Percentiles rank a stretch among this genome's conserved stretches.
Evolutionary conservation across 2,797 vertebrate genomes (phyloP).

Genomic region (Brachyrhaphis roseni): DNA sequence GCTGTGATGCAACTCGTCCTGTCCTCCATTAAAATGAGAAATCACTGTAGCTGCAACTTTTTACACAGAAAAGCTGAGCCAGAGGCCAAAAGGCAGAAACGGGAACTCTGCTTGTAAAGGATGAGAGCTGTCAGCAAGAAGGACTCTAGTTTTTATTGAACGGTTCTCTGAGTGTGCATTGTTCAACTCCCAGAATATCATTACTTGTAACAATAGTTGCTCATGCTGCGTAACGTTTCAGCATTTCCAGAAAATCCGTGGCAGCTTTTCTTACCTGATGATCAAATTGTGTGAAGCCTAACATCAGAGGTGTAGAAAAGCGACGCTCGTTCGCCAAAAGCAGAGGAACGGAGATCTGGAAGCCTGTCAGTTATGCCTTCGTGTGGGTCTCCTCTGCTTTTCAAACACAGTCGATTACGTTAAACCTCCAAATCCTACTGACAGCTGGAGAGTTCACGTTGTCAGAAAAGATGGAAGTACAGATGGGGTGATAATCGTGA

Average conservation of each 20-base stretch:
- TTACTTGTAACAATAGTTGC: neutral
- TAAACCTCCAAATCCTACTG: neutral
- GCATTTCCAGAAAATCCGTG: neutral
- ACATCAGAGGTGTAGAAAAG: neutral
- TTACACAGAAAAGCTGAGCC: too few relatives aligned
- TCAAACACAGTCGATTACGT: neutral
- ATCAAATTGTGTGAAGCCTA: neutral
- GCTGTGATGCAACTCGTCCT: too few relatives aligned
- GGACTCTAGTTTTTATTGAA: too few relatives aligned
- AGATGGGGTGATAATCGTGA: slow-evolving; percentile 1
- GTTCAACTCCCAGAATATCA: too few relatives aligned
- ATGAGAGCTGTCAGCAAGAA: too few relatives aligned
- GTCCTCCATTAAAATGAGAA: too few relatives aligned
- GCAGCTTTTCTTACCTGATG: neutral
- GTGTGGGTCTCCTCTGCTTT: neutral
- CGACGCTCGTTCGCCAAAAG: neutral
- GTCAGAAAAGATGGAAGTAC: neutral
- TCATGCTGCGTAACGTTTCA: neutral
- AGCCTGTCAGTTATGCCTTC: neutral
- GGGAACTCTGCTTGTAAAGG: too few relatives aligned
- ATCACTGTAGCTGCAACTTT: too few relatives aligned
- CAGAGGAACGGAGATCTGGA: neutral
- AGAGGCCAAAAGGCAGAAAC: too few relatives aligned
- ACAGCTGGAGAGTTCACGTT: neutral
- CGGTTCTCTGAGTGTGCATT: too few relatives aligned